phyloP scores from a whole-genome alignment of 2,797 vertebrate species.

The Notolepis coatsorum region DNA sequence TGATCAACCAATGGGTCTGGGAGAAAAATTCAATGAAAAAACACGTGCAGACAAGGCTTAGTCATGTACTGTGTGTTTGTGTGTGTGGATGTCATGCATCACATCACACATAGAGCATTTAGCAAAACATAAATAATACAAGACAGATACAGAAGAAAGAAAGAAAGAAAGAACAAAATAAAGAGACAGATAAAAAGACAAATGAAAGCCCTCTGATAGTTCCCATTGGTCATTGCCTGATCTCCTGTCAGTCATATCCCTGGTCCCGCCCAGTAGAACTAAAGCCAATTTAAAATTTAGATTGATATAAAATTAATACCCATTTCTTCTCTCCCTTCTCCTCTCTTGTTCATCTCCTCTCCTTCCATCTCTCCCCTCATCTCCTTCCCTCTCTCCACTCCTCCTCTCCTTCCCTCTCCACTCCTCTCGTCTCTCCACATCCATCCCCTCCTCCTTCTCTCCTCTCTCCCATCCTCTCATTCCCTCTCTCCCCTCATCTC shows the following conservation, averaged over 20 bases:
- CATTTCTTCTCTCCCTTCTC: background rate
- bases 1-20: too few relatives aligned
- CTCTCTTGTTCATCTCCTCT: background rate
- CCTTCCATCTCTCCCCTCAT: background rate
- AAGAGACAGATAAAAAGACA: background rate
- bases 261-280: background rate
- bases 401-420: background rate
- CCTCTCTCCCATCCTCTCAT: background rate
- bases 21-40: too few relatives aligned
- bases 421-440: background rate
- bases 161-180: background rate
- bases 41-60: too few relatives aligned
- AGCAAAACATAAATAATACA: background rate
- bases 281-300: background rate
- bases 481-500: background rate
- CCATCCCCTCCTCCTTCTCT: background rate
- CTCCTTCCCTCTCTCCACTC: background rate
- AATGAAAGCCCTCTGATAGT: background rate
- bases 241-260: background rate
- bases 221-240: background rate
- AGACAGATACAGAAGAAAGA: background rate
- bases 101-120: constrained; percentile 18
- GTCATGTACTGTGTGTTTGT: too few relatives aligned
- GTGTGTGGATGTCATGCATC: constrained; percentile 2
- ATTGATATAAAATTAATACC: too few relatives aligned